phyloP scores from a whole-genome alignment of 2,113 vertebrate genomes.

The Heloderma charlesbogerti region DNA sequence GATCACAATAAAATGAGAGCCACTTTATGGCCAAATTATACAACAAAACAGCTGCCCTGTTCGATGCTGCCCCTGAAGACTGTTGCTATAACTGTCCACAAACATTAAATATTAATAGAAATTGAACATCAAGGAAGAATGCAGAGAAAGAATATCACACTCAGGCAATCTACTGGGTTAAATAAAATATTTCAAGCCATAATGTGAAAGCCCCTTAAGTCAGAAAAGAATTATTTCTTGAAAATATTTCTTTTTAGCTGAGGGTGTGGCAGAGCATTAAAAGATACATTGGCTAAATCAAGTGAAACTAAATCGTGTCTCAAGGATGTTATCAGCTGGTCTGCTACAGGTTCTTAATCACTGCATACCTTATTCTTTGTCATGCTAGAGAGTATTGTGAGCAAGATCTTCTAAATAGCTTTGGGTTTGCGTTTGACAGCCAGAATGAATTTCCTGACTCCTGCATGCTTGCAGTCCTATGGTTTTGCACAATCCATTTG shows the following conservation, averaged over 20 bases:
- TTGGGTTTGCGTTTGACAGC: neutral
- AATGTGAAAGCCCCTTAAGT: neutral
- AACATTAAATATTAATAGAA: conserved; percentile 35
- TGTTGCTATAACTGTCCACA: neutral
- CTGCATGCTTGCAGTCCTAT: neutral
- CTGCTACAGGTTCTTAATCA: neutral
- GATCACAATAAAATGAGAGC: conserved; percentile 3
- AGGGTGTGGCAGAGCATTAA: neutral
- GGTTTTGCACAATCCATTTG: neutral
- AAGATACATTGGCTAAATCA: neutral
- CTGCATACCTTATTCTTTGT: neutral
- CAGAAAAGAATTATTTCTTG: neutral
- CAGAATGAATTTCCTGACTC: neutral
- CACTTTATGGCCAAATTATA: conserved; percentile 6
- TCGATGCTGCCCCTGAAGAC: neutral
- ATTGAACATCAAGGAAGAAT: conserved; percentile 4
- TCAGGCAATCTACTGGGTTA: neutral
- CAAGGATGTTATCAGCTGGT: neutral
- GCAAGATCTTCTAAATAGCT: neutral
- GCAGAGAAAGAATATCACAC: neutral
- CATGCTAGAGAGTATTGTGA: neutral
- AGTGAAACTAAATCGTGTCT: neutral
- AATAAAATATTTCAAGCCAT: conserved; percentile 2
- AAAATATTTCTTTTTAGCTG: neutral
- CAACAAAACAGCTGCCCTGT: conserved; percentile 6